Conservation (phyloP, 2,113 vertebrate genomes). For the Leptocoma aspasia region DNA sequence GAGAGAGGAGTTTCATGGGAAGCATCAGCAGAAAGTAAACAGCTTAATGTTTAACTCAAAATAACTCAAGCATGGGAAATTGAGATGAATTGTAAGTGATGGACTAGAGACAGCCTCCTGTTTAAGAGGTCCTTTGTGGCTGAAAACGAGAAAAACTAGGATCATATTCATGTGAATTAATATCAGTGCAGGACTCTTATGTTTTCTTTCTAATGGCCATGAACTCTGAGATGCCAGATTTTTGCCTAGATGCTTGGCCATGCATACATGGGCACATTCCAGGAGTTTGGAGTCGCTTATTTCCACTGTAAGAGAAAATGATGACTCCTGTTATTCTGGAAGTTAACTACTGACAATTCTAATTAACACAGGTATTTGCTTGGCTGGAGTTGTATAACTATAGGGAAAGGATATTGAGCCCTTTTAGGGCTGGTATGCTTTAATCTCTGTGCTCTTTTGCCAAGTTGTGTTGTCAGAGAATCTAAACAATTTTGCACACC, state of each 20-base stretch:
- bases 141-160: background rate
- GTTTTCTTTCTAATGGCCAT: background rate
- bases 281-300: background rate
- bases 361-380: background rate
- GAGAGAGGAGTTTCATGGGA: background rate
- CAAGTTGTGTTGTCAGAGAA: background rate
- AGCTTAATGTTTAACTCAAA: background rate
- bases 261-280: accelerated
- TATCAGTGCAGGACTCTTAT: background rate
- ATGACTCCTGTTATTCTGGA: background rate
- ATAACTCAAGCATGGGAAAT: background rate
- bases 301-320: background rate
- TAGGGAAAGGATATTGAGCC: background rate
- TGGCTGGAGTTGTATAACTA: background rate
- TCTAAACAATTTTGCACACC: background rate
- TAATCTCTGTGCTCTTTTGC: background rate
- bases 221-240: background rate
- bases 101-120: background rate
- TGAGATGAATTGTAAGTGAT: background rate
- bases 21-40: background rate
- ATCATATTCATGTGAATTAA: background rate
- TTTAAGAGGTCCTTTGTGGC: background rate
- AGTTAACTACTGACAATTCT: background rate
- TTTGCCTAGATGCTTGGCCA: background rate
- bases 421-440: background rate